Conservation (phyloP, 2,888 invertebrate genomes). For the Piscicola geometra region DNA sequence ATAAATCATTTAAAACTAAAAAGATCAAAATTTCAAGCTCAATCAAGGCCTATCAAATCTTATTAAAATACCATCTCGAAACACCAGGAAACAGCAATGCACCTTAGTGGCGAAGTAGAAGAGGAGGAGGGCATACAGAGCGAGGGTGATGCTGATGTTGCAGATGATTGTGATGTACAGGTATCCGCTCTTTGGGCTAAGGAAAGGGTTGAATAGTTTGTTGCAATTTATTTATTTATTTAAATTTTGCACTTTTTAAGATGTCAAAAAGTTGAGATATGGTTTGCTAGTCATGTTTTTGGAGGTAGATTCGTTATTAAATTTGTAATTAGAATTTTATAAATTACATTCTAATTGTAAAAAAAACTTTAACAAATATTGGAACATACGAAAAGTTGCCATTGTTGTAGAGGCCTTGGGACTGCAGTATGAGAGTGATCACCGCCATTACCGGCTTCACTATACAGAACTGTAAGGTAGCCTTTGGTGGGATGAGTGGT, state of each 20-base stretch:
- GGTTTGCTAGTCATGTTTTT: neutral
- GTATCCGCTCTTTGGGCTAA: constrained; percentile 71
- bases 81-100: no score
- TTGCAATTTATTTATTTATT: no score
- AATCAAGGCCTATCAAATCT: no score
- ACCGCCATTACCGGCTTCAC: constrained; percentile 97
- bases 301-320: neutral
- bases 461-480: constrained; percentile 96
- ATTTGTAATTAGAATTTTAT: no score
- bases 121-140: constrained; percentile 91
- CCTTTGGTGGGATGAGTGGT: constrained; percentile 56
- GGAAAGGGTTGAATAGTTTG: neutral
- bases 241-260: no score
- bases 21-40: no score
- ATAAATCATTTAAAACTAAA: no score
- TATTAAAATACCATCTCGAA: no score
- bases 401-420: constrained; percentile 90
- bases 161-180: constrained; percentile 96
- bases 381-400: constrained; percentile 91
- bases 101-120: constrained; percentile 66
- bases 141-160: constrained; percentile 93
- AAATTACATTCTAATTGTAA: no score
- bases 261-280: no score
- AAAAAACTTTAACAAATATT: no score
- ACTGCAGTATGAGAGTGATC: constrained; percentile 89